phyloP scores from a whole-genome alignment of 2,888 invertebrate genomes.

The Papilio gigon region DNA sequence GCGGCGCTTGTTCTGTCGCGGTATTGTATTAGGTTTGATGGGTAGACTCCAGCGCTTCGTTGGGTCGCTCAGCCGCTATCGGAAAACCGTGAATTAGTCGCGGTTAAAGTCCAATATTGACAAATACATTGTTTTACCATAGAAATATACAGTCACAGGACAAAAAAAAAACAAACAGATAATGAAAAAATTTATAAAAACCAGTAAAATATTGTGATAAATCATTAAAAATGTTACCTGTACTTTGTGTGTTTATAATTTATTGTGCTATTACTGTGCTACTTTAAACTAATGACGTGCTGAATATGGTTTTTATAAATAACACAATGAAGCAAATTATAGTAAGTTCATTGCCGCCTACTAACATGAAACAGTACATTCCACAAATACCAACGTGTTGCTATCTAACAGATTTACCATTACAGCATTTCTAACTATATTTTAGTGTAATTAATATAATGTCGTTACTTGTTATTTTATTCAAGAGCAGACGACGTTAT shows the following conservation, averaged over 20 bases:
- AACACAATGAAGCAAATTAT: conserved; percentile 2
- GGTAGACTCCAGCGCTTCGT: conserved; percentile 78
- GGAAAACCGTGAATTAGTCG: conserved; percentile 53
- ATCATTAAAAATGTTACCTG: neutral
- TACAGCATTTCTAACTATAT: too few relatives aligned
- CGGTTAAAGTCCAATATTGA: conserved; percentile 59
- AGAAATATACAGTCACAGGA: conserved; percentile 39
- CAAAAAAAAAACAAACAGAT: conserved; percentile 38
- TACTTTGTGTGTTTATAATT: conserved; percentile 1
- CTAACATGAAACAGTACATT: neutral
- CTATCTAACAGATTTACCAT: too few relatives aligned
- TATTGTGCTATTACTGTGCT: conserved; percentile 8
- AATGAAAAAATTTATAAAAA: neutral
- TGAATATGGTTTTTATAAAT: neutral
- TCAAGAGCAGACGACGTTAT: too few relatives aligned
- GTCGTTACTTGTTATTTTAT: too few relatives aligned
- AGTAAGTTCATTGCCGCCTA: neutral
- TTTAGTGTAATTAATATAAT: too few relatives aligned
- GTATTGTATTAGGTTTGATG: conserved; percentile 63
- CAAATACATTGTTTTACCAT: conserved; percentile 40
- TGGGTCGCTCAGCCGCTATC: conserved; percentile 72
- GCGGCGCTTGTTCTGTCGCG: conserved; percentile 60
- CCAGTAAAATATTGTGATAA: neutral
- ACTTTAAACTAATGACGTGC: conserved; percentile 3
- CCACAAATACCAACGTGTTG: neutral